Conservation (phyloP, 2,888 invertebrate genomes). For the Brachycybe producta region DNA sequence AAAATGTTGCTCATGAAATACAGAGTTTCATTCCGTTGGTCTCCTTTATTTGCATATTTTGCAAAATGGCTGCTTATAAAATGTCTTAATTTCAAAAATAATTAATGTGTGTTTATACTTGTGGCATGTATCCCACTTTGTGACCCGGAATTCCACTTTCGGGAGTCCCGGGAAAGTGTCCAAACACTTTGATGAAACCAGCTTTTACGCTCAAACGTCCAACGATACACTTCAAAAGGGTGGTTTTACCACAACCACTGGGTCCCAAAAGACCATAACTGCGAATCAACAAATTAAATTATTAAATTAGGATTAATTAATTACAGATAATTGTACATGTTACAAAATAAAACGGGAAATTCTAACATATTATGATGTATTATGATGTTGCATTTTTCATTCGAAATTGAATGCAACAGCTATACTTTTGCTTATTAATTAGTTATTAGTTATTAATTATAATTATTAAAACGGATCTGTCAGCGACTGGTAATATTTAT, state of each 20-base stretch:
- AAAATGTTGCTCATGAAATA: too few relatives aligned
- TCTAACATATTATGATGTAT: too few relatives aligned
- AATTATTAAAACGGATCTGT: too few relatives aligned
- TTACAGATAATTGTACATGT: too few relatives aligned
- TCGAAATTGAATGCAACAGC: too few relatives aligned
- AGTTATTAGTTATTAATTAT: too few relatives aligned
- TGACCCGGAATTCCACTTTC: conserved; percentile 85
- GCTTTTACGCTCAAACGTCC: conserved; percentile 71
- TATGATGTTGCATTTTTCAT: too few relatives aligned
- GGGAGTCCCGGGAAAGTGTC: conserved; percentile 74
- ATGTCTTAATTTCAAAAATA: background rate
- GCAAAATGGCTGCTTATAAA: background rate
- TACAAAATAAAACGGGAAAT: too few relatives aligned
- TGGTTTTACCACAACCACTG: conserved; percentile 94
- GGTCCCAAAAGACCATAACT: conserved; percentile 91
- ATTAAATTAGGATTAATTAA: background rate
- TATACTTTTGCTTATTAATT: too few relatives aligned
- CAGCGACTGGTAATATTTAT: too few relatives aligned
- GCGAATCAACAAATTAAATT: conserved; percentile 23
- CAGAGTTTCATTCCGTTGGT: too few relatives aligned
- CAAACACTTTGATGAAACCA: conserved; percentile 80
- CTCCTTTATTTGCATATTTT: background rate
- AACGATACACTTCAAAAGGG: conserved; percentile 79
- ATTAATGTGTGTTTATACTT: conserved; percentile 44
- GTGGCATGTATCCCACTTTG: conserved; percentile 94